Evolutionary conservation across 1,140 invertebrate genomes (phyloP).

Genomic region (Drosophila elegans): DNA sequence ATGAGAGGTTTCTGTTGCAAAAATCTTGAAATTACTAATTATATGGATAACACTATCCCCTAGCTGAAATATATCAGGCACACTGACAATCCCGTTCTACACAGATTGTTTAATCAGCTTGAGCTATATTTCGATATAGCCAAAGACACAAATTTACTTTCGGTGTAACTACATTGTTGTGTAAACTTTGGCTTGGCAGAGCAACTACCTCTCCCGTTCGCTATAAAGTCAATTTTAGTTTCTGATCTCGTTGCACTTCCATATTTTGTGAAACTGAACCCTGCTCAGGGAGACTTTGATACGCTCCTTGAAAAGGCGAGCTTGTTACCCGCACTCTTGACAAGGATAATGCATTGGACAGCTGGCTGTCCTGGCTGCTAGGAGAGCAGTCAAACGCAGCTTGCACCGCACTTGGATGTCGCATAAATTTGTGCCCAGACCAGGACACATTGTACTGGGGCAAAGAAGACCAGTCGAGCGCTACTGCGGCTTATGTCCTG

Average conservation of each 20-base stretch:
- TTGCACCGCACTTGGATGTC: conserved; percentile 22
- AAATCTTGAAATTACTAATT: too few relatives aligned
- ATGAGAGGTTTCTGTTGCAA: too few relatives aligned
- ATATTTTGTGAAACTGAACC: not conserved
- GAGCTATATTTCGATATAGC: too few relatives aligned
- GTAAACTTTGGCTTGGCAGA: too few relatives aligned
- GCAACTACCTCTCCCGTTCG: too few relatives aligned
- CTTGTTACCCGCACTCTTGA: conserved; percentile 13
- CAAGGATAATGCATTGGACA: conserved; percentile 32
- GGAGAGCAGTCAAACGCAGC: conserved; percentile 16
- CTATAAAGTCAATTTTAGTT: not conserved
- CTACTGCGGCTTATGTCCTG: conserved; percentile 56
- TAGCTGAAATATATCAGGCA: too few relatives aligned
- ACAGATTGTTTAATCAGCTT: too few relatives aligned
- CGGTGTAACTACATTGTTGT: too few relatives aligned
- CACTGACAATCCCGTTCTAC: too few relatives aligned
- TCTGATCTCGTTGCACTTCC: not conserved
- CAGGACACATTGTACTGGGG: conserved; percentile 21
- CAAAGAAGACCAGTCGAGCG: conserved; percentile 17
- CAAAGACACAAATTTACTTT: too few relatives aligned
- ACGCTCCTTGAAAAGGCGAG: conserved; percentile 6
- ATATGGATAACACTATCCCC: too few relatives aligned
- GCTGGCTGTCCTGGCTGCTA: conserved; percentile 12
- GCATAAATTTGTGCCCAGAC: conserved; percentile 28
- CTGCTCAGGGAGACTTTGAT: not conserved